phyloP scores from a whole-genome alignment of 2,797 vertebrate genomes.

The Discoglossus pictus region DNA sequence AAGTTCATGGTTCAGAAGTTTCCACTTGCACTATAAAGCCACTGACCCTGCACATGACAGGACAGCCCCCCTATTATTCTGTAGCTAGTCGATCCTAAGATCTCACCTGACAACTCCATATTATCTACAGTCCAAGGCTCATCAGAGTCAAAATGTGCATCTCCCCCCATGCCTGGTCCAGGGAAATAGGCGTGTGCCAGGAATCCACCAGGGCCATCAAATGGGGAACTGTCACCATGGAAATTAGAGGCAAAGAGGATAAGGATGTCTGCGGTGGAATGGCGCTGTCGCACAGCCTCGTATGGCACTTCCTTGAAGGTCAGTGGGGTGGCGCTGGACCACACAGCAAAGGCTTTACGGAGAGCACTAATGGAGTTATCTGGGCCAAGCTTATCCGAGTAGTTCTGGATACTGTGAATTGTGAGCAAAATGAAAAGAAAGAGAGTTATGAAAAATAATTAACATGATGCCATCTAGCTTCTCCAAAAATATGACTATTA shows the following conservation, averaged over 20 bases:
- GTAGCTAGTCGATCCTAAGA: no score
- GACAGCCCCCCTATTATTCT: no score
- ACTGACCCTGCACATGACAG: no score
- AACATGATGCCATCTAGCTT: no score
- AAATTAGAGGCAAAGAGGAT: constrained; percentile 94
- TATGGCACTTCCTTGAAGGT: constrained; percentile 89
- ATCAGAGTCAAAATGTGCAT: constrained; percentile 91
- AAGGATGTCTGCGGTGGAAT: constrained; percentile 92
- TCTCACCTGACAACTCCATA: constrained; percentile 83
- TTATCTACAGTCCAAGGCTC: constrained; percentile 95
- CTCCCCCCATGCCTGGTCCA: constrained; percentile 91
- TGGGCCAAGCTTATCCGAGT: constrained; percentile 90
- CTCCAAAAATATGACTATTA: no score
- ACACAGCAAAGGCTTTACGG: constrained; percentile 84
- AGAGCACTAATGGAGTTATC: constrained; percentile 85
- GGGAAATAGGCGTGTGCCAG: constrained; percentile 95
- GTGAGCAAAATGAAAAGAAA: neutral
- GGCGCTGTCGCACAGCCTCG: constrained; percentile 83
- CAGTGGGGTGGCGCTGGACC: constrained; percentile 85
- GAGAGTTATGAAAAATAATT: no score
- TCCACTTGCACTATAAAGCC: no score
- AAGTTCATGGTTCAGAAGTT: no score
- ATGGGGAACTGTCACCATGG: constrained; percentile 95
- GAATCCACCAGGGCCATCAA: constrained; percentile 90
- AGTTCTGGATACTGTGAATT: constrained; percentile 87